A percentile compares a stretch with the other conserved stretches of the same genome.
phyloP scores from a whole-genome alignment of 1,140 invertebrate genomes.

The Drosophila ercepeae region DNA sequence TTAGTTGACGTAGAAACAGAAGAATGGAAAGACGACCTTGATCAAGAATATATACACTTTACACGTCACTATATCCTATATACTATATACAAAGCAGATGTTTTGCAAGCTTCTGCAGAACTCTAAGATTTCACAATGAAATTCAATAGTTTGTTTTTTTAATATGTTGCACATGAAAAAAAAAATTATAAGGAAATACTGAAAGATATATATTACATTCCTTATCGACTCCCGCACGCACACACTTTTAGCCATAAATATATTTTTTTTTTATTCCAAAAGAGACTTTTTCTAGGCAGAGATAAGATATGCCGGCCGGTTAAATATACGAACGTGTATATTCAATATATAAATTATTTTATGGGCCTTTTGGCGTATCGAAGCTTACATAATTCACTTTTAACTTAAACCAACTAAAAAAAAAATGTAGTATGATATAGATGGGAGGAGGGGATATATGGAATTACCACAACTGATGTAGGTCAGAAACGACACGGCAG shows the following conservation, averaged over 20 bases:
- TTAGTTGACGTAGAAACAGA: too few relatives aligned
- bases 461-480: conserved; percentile 67
- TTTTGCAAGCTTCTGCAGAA: background rate
- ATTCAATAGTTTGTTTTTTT: too few relatives aligned
- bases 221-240: background rate
- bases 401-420: conserved; percentile 4
- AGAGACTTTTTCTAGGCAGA: background rate
- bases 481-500: conserved; percentile 51
- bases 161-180: too few relatives aligned
- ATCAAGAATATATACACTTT: too few relatives aligned
- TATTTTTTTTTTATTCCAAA: background rate
- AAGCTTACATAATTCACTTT: conserved; percentile 39
- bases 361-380: conserved; percentile 10
- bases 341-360: conserved; percentile 4
- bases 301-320: conserved; percentile 18
- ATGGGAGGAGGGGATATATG: background rate
- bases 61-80: background rate
- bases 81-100: background rate
- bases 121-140: background rate
- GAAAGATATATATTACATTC: background rate
- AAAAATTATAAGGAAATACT: too few relatives aligned
- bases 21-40: too few relatives aligned
- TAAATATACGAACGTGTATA: conserved; percentile 4
- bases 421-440: background rate
- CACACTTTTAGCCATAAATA: background rate